phyloP scores from a whole-genome alignment of 2,888 invertebrate genomes.

The Metellina segmentata region DNA sequence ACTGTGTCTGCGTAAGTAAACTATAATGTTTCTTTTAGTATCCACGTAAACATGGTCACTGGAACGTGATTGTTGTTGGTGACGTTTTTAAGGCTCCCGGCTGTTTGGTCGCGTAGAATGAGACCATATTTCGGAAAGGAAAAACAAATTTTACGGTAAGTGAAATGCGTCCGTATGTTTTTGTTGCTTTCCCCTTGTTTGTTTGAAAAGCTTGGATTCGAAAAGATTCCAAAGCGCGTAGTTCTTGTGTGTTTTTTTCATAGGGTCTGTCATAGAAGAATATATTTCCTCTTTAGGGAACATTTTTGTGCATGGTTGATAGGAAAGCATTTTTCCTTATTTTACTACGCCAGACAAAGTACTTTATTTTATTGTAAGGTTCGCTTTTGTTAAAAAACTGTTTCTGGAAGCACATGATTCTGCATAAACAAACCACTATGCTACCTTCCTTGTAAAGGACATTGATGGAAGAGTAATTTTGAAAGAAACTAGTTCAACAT shows the following conservation, averaged over 20 bases:
- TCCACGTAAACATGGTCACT: constrained; percentile 23
- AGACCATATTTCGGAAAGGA: background rate
- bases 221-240: background rate
- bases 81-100: constrained; percentile 9
- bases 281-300: background rate
- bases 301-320: background rate
- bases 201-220: background rate
- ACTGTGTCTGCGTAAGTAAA: constrained; percentile 13
- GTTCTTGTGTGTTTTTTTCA: background rate
- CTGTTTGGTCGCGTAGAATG: background rate
- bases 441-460: too few relatives aligned
- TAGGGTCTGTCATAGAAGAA: background rate
- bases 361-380: background rate
- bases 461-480: too few relatives aligned
- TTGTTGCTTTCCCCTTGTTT: background rate
- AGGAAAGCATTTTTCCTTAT: background rate
- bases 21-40: constrained; percentile 26
- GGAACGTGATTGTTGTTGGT: constrained; percentile 19
- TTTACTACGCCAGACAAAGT: background rate
- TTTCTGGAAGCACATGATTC: background rate
- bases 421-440: background rate
- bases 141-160: background rate
- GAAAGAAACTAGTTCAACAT: too few relatives aligned
- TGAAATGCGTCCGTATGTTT: background rate
- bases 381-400: background rate